A percentile compares a stretch with the other conserved stretches of the same genome.
Evolutionary conservation across 2,113 vertebrate species (phyloP).

Genomic region (Excalfactoria chinensis): DNA sequence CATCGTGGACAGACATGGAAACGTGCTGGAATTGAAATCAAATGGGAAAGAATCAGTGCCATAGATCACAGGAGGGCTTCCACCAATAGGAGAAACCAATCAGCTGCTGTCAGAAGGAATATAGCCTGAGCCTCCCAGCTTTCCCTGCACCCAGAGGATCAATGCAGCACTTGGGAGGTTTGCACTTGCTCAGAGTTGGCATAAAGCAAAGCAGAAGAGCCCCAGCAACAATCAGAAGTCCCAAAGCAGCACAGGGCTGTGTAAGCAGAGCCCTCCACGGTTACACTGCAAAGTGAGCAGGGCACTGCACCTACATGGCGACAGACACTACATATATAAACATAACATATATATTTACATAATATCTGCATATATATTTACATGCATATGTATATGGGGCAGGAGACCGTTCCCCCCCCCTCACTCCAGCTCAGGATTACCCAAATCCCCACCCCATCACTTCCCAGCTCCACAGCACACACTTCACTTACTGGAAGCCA

Average conservation of each 20-base stretch:
- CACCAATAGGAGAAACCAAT: not conserved
- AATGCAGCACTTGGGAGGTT: not conserved
- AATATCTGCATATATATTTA: too few relatives aligned
- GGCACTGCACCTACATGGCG: too few relatives aligned
- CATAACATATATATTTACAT: not conserved
- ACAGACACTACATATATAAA: not conserved
- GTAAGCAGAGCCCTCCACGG: not conserved
- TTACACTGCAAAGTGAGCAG: not conserved
- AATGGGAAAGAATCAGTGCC: not conserved
- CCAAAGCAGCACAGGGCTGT: not conserved
- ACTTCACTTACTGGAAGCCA: not conserved
- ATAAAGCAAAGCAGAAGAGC: not conserved
- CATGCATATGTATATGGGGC: accelerated
- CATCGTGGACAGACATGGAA: not conserved
- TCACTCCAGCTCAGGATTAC: not conserved
- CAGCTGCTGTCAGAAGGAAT: not conserved
- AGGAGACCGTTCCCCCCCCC: too few relatives aligned
- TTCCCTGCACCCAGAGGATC: not conserved
- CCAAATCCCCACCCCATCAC: accelerated
- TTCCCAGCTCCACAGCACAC: accelerated
- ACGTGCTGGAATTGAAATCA: not conserved
- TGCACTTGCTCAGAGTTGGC: not conserved
- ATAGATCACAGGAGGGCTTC: not conserved
- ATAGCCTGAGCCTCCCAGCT: not conserved
- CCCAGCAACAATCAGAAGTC: not conserved